Percentiles rank a stretch among this genome's conserved stretches.
These are phyloP conservation scores for Eupithecia tripunctaria DNA, from an alignment of 2,888 invertebrate genomes.

Conservation along the genomic window DNA sequence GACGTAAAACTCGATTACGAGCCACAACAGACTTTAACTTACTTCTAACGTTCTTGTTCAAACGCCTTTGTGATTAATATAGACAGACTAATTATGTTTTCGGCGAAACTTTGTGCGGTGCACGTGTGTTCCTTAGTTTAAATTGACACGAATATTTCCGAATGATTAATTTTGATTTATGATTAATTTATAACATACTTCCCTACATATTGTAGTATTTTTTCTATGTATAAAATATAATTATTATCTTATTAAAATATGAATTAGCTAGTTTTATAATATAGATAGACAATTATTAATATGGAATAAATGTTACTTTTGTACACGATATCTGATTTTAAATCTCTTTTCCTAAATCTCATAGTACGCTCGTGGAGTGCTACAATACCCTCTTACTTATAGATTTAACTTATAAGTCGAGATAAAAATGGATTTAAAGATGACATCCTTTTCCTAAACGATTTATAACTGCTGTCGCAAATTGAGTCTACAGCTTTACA, in stretches of 20 bases:
- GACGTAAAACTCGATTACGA: slow-evolving; percentile 71
- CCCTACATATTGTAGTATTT: not conserved
- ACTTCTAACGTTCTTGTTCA: slow-evolving; percentile 55
- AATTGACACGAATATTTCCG: not conserved
- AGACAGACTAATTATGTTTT: not conserved
- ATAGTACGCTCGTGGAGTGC: not conserved
- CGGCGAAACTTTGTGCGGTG: not conserved
- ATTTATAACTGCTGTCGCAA: no score
- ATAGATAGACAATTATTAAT: not conserved
- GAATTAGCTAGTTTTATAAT: slow-evolving; percentile 21
- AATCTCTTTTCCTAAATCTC: not conserved
- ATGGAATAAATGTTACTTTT: slow-evolving; percentile 24
- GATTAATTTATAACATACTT: not conserved
- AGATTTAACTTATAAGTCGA: no score
- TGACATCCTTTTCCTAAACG: no score
- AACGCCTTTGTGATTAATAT: not conserved
- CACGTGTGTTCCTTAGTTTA: not conserved
- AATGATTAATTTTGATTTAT: not conserved
- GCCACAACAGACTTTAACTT: slow-evolving; percentile 66
- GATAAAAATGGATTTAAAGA: no score
- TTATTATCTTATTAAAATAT: not conserved
- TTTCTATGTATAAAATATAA: not conserved
- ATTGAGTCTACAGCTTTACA: no score
- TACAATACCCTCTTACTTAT: not conserved
- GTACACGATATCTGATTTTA: slow-evolving; percentile 6